Conservation (phyloP, 1,140 invertebrate species). For the Drosophila saltans region DNA sequence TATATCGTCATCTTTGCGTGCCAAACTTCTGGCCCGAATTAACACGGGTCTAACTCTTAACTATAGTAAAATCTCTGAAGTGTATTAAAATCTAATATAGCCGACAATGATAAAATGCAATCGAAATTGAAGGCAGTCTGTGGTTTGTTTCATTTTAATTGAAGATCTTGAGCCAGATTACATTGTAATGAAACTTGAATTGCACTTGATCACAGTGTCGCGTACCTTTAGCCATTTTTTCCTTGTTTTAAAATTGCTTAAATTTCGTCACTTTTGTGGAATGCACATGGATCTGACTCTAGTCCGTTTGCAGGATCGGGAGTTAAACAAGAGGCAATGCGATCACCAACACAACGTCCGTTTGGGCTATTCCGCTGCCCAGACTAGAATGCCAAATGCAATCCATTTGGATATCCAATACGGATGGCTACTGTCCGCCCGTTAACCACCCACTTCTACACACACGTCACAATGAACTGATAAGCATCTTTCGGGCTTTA, state of each 20-base stretch:
- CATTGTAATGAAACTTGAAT: constrained; percentile 9
- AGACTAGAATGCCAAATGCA: constrained; percentile 60
- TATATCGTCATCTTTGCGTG: too few relatives aligned
- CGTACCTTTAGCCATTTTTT: constrained; percentile 54
- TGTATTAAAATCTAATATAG: constrained; percentile 7
- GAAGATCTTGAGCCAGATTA: constrained; percentile 63
- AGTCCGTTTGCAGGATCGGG: background rate
- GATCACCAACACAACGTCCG: background rate
- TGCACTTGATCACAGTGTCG: constrained; percentile 40
- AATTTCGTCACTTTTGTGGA: too few relatives aligned
- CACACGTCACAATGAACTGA: constrained; percentile 57
- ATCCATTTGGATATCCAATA: constrained; percentile 16
- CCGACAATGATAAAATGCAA: constrained; percentile 43
- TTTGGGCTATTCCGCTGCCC: constrained; percentile 8
- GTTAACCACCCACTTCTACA: constrained; percentile 36
- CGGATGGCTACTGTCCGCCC: constrained; percentile 23
- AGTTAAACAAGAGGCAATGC: background rate
- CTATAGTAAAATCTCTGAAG: background rate
- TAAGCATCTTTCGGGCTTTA: constrained; percentile 55
- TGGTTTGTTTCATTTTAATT: constrained; percentile 45
- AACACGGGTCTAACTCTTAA: too few relatives aligned
- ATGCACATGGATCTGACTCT: background rate
- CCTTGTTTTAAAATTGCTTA: background rate
- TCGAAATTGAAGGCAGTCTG: constrained; percentile 44
- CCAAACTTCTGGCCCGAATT: too few relatives aligned